phyloP scores from a whole-genome alignment of 2,797 vertebrate species.

The Tragopan temminckii region DNA sequence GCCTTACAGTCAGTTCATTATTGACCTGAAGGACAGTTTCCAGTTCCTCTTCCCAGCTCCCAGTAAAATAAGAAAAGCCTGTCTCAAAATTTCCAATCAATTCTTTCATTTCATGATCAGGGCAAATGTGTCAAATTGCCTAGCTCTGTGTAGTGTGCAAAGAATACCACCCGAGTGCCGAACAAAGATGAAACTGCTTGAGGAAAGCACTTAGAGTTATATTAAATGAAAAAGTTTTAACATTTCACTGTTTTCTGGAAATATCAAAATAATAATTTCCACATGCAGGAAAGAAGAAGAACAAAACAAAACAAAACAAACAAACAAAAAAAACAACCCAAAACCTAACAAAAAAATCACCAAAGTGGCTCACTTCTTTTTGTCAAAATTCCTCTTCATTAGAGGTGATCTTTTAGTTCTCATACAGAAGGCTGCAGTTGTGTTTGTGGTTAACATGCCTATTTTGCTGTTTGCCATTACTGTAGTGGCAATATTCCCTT shows the following conservation, averaged over 20 bases:
- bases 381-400: neutral
- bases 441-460: neutral
- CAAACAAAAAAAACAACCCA: too few relatives aligned
- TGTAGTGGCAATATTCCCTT: neutral
- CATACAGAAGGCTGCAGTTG: neutral
- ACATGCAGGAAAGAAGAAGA: neutral
- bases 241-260: neutral
- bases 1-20: neutral
- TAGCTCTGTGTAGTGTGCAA: neutral
- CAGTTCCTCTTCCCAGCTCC: neutral
- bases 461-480: neutral
- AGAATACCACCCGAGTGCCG: neutral
- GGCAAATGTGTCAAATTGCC: neutral
- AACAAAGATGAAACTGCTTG: neutral
- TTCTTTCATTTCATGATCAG: neutral
- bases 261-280: neutral
- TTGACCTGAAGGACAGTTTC: neutral
- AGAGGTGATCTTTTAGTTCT: neutral
- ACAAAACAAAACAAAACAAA: neutral
- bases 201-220: neutral
- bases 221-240: neutral
- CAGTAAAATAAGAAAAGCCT: neutral
- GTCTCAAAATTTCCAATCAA: neutral
- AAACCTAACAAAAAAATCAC: neutral
- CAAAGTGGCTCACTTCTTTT: neutral